Evolutionary conservation across 1,140 invertebrate species (phyloP), one percentile per base, ranked within the genome.

Genomic region (Theocolax elegans): DNA sequence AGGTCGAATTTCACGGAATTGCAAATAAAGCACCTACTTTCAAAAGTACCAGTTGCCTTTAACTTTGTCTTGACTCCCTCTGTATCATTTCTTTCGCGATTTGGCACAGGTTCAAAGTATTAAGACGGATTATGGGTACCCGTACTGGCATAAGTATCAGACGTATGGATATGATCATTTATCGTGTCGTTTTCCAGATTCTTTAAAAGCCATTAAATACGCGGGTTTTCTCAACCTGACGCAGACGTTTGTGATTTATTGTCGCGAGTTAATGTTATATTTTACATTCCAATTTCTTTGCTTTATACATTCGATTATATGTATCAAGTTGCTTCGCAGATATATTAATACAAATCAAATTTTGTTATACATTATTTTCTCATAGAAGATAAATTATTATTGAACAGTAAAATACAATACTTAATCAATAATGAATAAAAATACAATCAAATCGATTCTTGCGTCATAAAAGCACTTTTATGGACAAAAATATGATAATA

Each of bases 91-190:
- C 10, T 54, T 54, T 54, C 7, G 17, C 51, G 51, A 54, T 54
- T 54, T 54, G 51, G 51, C 51, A 54, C 51, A 6, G 27, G 51
- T 54, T 54, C 51, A 54, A 54, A 54, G 51, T 19, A 35, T 54
- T 54, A 54, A 54, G 51, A 54, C 29, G 31, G 51, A 54, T 54
- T 54, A 54, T n/a, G 51, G 27, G 51, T 31, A 15, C 31, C 10
- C 42, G 15, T 12, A n/a, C n/a, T 35, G 2, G 51, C 19, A 35
- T 54, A 54, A n/a, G 27, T n/a, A 13, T 15, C n/a, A n/a, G 6
- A 6, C 42, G 10, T 15, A 9, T 6, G 7, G 10, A 29, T 35
- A 31, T 17, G 27, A 17, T 53, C 51, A 51, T 54, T 54, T 54
- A 54, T 25, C 27, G 51, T 8, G 27, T 29, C 31, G 58, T 59